Conservation (phyloP, 2,888 invertebrate genomes). For the Parnassius orleans region DNA sequence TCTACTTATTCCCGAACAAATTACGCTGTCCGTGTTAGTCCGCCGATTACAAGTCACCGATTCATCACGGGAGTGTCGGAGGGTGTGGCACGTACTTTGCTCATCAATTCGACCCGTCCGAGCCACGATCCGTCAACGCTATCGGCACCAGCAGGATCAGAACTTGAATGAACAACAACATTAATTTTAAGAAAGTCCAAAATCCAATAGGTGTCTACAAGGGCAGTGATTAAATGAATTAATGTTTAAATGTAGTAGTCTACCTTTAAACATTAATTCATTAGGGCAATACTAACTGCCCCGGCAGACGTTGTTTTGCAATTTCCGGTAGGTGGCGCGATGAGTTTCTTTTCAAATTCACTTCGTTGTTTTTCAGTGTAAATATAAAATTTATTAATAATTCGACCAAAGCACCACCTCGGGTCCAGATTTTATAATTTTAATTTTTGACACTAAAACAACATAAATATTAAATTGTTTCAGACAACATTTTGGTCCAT, state of each 20-base stretch:
- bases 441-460: too few species aligned
- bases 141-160: constrained; percentile 54
- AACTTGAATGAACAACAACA: constrained; percentile 62
- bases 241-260: constrained; percentile 24
- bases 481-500: too few species aligned
- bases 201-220: constrained; percentile 28
- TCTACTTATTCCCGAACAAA: constrained; percentile 55
- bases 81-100: constrained; percentile 66
- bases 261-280: too few species aligned
- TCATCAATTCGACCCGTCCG: constrained; percentile 68
- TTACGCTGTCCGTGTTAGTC: constrained; percentile 69
- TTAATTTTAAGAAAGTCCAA: constrained; percentile 50
- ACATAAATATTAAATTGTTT: too few species aligned
- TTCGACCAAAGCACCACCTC: too few species aligned
- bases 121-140: constrained; percentile 71
- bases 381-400: too few species aligned
- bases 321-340: not conserved
- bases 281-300: too few species aligned
- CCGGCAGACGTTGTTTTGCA: not conserved
- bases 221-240: constrained; percentile 33
- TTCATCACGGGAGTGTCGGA: constrained; percentile 64
- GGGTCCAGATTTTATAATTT: too few species aligned
- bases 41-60: constrained; percentile 74
- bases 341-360: too few species aligned
- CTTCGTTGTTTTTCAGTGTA: too few species aligned